Evolutionary conservation across 2,113 vertebrate species (phyloP).

Genomic region (Cathartes aura): DNA sequence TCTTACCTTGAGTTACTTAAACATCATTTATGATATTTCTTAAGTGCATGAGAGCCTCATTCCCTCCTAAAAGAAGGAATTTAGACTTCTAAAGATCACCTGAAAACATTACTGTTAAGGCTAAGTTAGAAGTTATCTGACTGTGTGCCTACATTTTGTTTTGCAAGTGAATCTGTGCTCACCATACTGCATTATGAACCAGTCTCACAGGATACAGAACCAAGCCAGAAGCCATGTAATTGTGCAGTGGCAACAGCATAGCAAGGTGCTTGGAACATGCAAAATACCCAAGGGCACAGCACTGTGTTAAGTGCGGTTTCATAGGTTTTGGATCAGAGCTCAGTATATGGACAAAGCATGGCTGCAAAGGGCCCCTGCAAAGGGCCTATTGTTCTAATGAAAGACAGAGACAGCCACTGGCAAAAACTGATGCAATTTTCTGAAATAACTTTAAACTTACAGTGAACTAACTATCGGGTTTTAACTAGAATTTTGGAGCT

Average conservation of each 20-base stretch:
- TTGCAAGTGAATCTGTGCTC: not conserved
- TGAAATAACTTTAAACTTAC: not conserved
- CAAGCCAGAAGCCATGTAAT: not conserved
- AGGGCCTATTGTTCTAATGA: not conserved
- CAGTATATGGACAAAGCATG: not conserved
- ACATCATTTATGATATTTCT: not conserved
- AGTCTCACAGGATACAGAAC: not conserved
- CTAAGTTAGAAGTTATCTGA: not conserved
- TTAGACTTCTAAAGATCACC: not conserved
- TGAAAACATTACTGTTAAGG: not conserved
- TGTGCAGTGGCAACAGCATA: not conserved
- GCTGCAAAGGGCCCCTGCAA: not conserved
- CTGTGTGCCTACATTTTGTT: not conserved
- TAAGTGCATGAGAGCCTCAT: not conserved
- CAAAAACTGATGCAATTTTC: not conserved
- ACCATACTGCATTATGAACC: not conserved
- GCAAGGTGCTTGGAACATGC: not conserved
- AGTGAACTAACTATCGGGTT: not conserved
- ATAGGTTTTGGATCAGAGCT: not conserved
- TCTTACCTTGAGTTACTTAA: not conserved
- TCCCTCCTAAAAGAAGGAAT: not conserved
- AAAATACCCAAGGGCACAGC: not conserved
- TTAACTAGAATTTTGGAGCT: not conserved
- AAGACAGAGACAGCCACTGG: not conserved
- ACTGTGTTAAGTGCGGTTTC: not conserved